phyloP scores from a whole-genome alignment of 2,888 invertebrate genomes.

The Arctia plantaginis region DNA sequence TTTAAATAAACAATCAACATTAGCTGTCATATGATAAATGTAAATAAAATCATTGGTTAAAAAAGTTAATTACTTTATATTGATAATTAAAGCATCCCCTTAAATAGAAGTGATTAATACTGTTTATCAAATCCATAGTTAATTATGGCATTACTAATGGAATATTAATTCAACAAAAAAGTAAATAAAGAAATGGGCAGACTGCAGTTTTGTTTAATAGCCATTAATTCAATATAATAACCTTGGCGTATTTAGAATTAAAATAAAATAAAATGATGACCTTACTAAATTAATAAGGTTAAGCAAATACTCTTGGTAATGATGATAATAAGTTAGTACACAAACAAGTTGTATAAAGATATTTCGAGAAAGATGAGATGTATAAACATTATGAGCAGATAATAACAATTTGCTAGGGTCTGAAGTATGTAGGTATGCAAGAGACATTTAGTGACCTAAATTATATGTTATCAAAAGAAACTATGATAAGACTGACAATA shows the following conservation, averaged over 20 bases:
- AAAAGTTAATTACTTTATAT: too few relatives aligned
- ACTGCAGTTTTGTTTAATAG: neutral
- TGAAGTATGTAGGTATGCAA: neutral
- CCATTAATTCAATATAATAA: neutral
- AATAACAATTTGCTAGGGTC: neutral
- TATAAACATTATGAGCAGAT: neutral
- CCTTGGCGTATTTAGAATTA: neutral
- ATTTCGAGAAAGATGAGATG: neutral
- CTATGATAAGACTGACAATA: neutral
- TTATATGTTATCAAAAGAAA: neutral
- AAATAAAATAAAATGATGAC: neutral
- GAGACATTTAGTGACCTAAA: neutral
- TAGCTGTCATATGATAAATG: too few relatives aligned
- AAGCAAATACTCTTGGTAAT: neutral
- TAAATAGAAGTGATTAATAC: too few relatives aligned
- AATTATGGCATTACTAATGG: too few relatives aligned
- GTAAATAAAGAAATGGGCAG: too few relatives aligned
- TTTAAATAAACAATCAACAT: too few relatives aligned
- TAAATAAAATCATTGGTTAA: too few relatives aligned
- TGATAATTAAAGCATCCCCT: too few relatives aligned
- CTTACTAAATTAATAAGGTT: neutral
- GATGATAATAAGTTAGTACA: neutral
- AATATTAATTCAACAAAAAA: too few relatives aligned
- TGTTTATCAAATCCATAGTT: too few relatives aligned
- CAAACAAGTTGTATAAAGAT: neutral